Evolutionary conservation across 1,140 invertebrate species (phyloP).

Genomic region (Habropoda laboriosa): DNA sequence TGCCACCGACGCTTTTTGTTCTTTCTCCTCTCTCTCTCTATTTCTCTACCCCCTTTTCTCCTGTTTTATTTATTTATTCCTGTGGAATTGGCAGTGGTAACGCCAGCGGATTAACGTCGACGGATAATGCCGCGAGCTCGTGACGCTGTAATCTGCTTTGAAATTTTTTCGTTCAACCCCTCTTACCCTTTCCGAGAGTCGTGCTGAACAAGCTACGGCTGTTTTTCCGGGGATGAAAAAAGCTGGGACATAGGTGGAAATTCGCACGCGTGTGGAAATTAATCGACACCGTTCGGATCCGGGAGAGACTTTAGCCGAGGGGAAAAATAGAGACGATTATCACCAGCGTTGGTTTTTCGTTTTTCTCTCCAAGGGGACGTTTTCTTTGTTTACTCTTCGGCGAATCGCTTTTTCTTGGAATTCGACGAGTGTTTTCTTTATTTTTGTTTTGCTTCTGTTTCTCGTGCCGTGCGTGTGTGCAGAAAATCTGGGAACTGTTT

Average conservation of each 20-base stretch:
- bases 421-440: neutral
- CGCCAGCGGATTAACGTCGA: constrained; percentile 35
- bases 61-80: constrained; percentile 17
- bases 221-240: neutral
- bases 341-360: neutral
- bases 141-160: constrained; percentile 28
- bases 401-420: neutral
- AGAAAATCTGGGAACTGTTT: neutral
- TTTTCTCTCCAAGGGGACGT: neutral
- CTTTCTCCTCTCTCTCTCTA: neutral
- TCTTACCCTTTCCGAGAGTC: too few relatives aligned
- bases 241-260: neutral
- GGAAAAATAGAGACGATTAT: neutral
- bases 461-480: neutral
- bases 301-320: neutral
- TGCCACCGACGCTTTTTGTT: constrained; percentile 5
- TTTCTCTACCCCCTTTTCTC: neutral
- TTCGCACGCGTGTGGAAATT: neutral
- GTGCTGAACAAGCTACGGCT: neutral
- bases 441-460: too few relatives aligned
- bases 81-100: constrained; percentile 27
- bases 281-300: neutral
- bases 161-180: constrained; percentile 16
- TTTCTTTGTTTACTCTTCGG: neutral
- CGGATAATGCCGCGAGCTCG: constrained; percentile 17